A percentile compares a stretch with the other conserved stretches of the same genome.
Evolutionary conservation across 2,113 vertebrate genomes (phyloP).

Genomic region (Falco punctatus): DNA sequence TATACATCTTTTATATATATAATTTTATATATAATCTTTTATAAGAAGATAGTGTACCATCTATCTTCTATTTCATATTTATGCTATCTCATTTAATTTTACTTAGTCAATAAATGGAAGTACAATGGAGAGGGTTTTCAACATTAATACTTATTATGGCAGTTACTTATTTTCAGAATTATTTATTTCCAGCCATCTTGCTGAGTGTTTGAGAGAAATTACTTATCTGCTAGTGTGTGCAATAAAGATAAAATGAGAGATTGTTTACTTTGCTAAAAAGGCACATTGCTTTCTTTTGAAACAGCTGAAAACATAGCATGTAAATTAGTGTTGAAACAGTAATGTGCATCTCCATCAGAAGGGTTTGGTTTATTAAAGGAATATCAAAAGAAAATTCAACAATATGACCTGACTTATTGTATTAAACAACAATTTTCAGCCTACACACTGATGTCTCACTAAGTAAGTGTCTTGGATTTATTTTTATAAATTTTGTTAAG

Average conservation of each 20-base stretch:
- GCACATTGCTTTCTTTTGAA: constrained; percentile 28
- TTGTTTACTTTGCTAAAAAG: constrained; percentile 24
- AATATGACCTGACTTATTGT: not conserved
- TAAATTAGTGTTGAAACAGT: constrained; percentile 15
- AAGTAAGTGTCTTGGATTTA: not conserved
- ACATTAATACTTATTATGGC: constrained; percentile 30
- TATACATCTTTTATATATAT: too few relatives aligned
- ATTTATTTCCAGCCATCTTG: constrained; percentile 44
- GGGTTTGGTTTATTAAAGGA: not conserved
- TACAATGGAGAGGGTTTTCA: constrained; percentile 23
- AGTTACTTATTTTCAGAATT: constrained; percentile 38
- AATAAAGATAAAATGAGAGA: constrained; percentile 52
- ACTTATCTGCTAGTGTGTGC: constrained; percentile 23
- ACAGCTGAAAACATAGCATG: not conserved
- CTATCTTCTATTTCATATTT: constrained; percentile 22
- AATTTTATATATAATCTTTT: too few relatives aligned
- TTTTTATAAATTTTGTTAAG: not conserved
- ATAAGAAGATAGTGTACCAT: not conserved
- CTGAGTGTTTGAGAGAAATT: constrained; percentile 7
- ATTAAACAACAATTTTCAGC: not conserved
- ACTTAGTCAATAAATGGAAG: constrained; percentile 6
- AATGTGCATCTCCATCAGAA: not conserved
- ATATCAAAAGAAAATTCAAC: not conserved
- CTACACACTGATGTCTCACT: not conserved
- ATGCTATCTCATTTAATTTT: constrained; percentile 38